Base-by-base conservation (phyloP, 2,113 vertebrate genomes). In the Pantherophis guttatus region DNA sequence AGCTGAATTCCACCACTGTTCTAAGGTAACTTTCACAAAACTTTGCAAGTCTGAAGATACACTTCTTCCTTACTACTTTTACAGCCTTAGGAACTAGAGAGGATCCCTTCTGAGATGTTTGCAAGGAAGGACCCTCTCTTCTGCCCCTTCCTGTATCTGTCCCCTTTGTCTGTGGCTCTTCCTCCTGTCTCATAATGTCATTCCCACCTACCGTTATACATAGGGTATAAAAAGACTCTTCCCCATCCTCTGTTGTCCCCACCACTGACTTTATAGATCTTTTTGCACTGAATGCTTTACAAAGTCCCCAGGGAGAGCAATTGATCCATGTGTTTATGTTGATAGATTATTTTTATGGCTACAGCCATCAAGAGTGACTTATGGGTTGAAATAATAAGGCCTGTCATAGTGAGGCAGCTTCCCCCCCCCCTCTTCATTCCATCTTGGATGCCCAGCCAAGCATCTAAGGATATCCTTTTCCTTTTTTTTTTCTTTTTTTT, bases 381-480 rank as follows among this genome's bases (percentile, higher is more conserved):
- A 62, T 29, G 5, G 15, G 48, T 10, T 44, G 44, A 59, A 55
- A 8, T 8, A 39, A 44, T 23, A n/a, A 10, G 0, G n/a, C 4
- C 0, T 44, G 29, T 29, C 24, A 29, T 17, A 1, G 2, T 89
- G n/a, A 89, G 11, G 2, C 85, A 55, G 17, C 21, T 26, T 39
- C 48, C 48, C 48, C 48, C 5, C 48, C 48, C 48, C 5, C 48
- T 6, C 62, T 52, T 52, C 86, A 59, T 26, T 52, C 29, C 62
- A 50, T 0, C 9, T 93, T 50, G 21, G 9, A 39, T 29, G 89
- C 19, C 1, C 9, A 57, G 58, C 33, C 58, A 57, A 5, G 0
- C 23, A 33, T 54, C n/a, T 1, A 0, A 0, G 0, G 2, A 10
- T 24, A 15, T 10, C 19, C 15, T 4, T 21, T 48, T 8, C 19